Evolutionary conservation across 2,888 invertebrate species (phyloP).

Genomic region (Ophioninae sp.): DNA sequence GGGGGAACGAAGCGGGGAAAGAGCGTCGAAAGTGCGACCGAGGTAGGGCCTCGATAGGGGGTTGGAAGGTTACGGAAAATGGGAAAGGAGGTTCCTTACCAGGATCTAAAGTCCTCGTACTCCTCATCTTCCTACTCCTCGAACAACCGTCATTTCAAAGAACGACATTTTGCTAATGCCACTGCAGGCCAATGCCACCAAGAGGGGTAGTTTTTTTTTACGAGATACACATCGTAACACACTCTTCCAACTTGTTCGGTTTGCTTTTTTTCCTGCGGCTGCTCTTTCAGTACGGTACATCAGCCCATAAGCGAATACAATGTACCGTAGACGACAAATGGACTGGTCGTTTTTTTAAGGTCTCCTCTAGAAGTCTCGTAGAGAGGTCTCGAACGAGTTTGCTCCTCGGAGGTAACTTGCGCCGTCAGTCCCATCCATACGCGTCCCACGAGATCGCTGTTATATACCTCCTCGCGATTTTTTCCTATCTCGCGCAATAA

Average conservation of each 20-base stretch:
- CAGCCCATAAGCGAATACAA: too few relatives aligned
- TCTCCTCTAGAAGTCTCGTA: constrained; percentile 34
- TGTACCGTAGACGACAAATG: constrained; percentile 48
- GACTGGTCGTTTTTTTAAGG: constrained; percentile 47
- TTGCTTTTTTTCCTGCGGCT: constrained; percentile 28
- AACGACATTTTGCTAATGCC: constrained; percentile 78
- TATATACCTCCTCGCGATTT: neutral
- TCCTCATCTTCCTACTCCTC: constrained; percentile 49
- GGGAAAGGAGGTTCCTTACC: constrained; percentile 56
- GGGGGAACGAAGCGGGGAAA: constrained; percentile 35
- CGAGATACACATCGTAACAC: constrained; percentile 67
- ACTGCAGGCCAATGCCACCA: constrained; percentile 70
- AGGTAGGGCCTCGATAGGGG: constrained; percentile 12
- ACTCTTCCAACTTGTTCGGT: constrained; percentile 30
- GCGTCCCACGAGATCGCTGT: constrained; percentile 17
- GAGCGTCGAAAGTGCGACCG: constrained; percentile 62
- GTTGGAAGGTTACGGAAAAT: constrained; percentile 38
- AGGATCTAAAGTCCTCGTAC: constrained; percentile 39
- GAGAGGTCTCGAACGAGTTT: constrained; percentile 31
- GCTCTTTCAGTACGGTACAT: constrained; percentile 23
- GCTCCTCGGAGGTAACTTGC: neutral
- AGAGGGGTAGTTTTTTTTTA: constrained; percentile 73
- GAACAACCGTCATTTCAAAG: constrained; percentile 61
- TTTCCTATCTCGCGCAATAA: constrained; percentile 29
- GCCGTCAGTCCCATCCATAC: constrained; percentile 36